Evolutionary conservation across 1,140 invertebrate genomes (phyloP).

Genomic region (Brachionus sp.): DNA sequence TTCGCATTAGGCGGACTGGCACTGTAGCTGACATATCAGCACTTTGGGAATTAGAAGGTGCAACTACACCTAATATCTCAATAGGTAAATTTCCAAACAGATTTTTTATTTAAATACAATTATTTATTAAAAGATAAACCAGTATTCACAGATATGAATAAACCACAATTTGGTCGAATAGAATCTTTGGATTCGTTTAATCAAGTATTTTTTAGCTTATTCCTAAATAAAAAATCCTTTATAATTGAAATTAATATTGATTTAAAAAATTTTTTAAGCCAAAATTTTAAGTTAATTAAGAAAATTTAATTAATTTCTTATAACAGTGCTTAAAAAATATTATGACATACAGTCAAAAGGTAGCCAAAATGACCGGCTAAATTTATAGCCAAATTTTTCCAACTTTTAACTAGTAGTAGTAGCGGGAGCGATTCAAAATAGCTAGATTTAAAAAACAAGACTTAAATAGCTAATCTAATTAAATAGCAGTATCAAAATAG

Average conservation of each 20-base stretch:
- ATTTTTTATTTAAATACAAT: neutral
- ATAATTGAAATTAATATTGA: neutral
- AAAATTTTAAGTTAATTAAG: no score
- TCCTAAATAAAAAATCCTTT: neutral
- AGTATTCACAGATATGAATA: constrained; percentile 11
- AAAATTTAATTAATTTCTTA: no score
- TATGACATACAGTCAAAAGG: no score
- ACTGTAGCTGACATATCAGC: constrained; percentile 61
- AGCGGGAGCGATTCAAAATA: no score
- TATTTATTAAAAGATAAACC: neutral
- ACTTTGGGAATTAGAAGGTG: constrained; percentile 59
- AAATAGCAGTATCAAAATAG: no score
- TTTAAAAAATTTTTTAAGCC: no score
- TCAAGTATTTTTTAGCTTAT: neutral
- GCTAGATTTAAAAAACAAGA: no score
- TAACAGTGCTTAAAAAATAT: no score
- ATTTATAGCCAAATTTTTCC: no score
- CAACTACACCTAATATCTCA: constrained; percentile 46
- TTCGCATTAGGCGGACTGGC: constrained; percentile 61
- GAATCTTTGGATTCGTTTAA: constrained; percentile 33
- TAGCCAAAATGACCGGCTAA: no score
- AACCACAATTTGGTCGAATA: constrained; percentile 11
- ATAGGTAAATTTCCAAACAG: constrained; percentile 47
- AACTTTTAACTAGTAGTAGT: no score
- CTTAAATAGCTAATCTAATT: no score